These are phyloP conservation scores for Panorpa germanica DNA, from an alignment of 2,888 invertebrate species.

Conservation along the genomic window DNA sequence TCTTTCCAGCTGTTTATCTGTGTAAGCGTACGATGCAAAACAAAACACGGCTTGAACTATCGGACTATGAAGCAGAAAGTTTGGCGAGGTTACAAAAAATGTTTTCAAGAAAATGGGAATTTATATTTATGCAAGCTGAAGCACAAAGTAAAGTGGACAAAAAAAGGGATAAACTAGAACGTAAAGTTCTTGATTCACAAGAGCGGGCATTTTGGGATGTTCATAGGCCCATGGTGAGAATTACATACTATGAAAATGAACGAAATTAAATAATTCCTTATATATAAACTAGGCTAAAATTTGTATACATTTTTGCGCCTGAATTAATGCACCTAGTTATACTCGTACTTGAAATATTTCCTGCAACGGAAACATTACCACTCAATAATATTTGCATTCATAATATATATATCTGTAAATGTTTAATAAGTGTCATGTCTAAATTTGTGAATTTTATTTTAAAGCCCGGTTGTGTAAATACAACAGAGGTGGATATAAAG, in stretches of 20 bases:
- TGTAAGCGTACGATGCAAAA: conserved; percentile 99
- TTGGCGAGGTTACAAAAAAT: conserved; percentile 93
- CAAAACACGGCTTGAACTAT: conserved; percentile 89
- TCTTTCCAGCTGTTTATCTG: conserved; percentile 76
- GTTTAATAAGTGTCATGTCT: conserved; percentile 1
- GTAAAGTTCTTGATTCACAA: conserved; percentile 96
- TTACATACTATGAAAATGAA: conserved; percentile 5
- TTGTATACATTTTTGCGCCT: conserved; percentile 5
- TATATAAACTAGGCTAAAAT: conserved; percentile 1
- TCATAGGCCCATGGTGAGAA: conserved; percentile 83
- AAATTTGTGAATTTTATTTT: conserved; percentile 15
- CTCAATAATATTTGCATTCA: no score
- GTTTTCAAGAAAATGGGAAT: conserved; percentile 99
- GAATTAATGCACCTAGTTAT: neutral
- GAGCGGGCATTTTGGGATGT: conserved; percentile 99
- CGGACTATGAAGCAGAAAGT: conserved; percentile 98
- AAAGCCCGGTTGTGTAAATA: conserved; percentile 96
- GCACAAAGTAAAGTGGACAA: conserved; percentile 80
- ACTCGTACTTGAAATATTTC: neutral
- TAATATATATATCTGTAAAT: conserved; percentile 3
- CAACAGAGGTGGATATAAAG: conserved; percentile 95
- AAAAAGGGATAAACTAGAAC: conserved; percentile 91
- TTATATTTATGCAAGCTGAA: conserved; percentile 95
- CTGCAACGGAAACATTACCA: no score
- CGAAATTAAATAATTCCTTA: conserved; percentile 2